Evolutionary conservation across 2,797 vertebrate species (phyloP), one percentile per base, ranked within the genome.

Genomic region (Manis pentadactyla): DNA sequence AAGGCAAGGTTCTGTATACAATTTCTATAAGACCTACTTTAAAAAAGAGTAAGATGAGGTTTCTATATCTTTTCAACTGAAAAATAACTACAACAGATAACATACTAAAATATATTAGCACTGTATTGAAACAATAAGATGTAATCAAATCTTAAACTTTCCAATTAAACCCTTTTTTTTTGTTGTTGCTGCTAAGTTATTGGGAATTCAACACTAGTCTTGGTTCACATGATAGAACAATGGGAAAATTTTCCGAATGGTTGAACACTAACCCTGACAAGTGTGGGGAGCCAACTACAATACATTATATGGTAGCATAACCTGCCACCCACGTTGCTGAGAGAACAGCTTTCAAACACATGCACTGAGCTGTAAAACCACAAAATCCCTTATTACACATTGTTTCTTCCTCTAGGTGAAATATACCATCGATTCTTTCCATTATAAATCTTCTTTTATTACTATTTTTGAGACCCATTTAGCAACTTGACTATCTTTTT

Each of bases 271-370:
- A 99, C 99, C 99, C 99, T 99, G 99, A 99, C 99, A 99, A 99
- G 99, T 99, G 99, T 99, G 98, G 98, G 99, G 99, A 99, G 99
- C 99, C 99, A 99, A 99, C 99, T 99, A 99, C 99, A 99, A 99
- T 99, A 99, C 99, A 98, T 99, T 99, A 99, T 99, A 99, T 99
- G 99, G 99, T 99, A 99, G 99, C 99, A 99, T 99, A 99, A 99
- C 98, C 98, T 99, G 99, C 99, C 99, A 99, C 99, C 99, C 99
- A 99, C 99, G 99, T 99, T 99, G 99, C 99, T 99, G 99, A 99
- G 99, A 99, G 99, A 99, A 98, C 98, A 98, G 99, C 99, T 99
- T 99, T 99, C 99, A 99, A 99, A 99, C 99, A 99, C 99, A 99
- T 99, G 99, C 99, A 99, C 99, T 99, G 99, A 99, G 99, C 99